These are phyloP conservation scores for Halcyon smyrnensis DNA, from an alignment of 2,797 vertebrate genomes.

Conservation along the genomic window DNA sequence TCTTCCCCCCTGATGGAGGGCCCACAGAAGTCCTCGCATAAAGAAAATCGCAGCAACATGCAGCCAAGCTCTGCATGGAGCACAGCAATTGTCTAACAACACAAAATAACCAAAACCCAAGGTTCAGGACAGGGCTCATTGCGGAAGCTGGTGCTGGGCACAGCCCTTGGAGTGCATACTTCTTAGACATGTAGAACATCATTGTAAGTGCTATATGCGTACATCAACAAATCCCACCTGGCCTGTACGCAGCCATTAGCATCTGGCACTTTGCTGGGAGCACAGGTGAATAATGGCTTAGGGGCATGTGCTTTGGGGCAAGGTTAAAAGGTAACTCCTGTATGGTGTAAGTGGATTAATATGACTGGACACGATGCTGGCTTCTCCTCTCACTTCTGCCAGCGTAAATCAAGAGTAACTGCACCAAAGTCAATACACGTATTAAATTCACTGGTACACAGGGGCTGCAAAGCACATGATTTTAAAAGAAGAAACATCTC, in stretches of 20 bases:
- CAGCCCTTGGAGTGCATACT: neutral
- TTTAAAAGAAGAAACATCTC: slow-evolving; percentile 1
- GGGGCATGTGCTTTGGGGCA: slow-evolving; percentile 5
- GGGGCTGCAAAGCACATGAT: neutral
- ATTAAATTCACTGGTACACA: slow-evolving; percentile 3
- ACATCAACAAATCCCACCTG: slow-evolving; percentile 59
- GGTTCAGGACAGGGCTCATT: neutral
- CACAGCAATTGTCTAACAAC: neutral
- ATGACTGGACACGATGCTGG: neutral
- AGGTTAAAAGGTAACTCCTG: slow-evolving; percentile 37
- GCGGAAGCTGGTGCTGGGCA: neutral
- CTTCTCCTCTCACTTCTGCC: neutral
- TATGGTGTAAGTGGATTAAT: slow-evolving; percentile 26
- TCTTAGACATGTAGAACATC: neutral
- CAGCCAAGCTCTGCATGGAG: accelerated
- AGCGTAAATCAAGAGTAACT: slow-evolving; percentile 44
- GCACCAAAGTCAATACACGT: slow-evolving; percentile 11
- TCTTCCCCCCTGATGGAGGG: neutral
- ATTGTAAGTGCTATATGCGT: neutral
- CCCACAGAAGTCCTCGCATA: neutral
- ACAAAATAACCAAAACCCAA: neutral
- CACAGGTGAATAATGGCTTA: slow-evolving; percentile 40
- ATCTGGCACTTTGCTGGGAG: slow-evolving; percentile 37
- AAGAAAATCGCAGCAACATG: neutral
- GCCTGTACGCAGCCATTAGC: slow-evolving; percentile 13